Evolutionary conservation across 2,797 vertebrate species (phyloP).

Genomic region (Chrysolophus pictus): DNA sequence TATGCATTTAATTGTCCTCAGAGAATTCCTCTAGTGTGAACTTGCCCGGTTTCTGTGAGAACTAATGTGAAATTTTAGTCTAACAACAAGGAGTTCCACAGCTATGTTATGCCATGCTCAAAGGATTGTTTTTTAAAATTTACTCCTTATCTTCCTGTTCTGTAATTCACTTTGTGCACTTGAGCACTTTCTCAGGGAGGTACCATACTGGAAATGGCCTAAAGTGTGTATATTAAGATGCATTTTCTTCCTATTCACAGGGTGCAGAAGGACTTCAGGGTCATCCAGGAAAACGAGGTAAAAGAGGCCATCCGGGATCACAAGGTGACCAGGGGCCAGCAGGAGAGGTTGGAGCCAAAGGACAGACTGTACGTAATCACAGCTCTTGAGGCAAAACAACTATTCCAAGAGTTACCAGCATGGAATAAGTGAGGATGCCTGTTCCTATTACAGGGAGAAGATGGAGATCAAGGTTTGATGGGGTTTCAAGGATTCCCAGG

Average conservation of each 20-base stretch:
- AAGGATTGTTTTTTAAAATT: not conserved
- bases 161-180: not conserved
- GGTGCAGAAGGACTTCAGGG: slow-evolving; percentile 90
- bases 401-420: not conserved
- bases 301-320: slow-evolving; percentile 85
- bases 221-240: rapidly evolving
- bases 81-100: not conserved
- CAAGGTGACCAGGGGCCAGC: slow-evolving; percentile 89
- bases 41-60: not conserved
- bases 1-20: not conserved
- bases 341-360: slow-evolving; percentile 89
- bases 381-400: not conserved
- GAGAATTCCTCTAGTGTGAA: not conserved
- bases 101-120: not conserved
- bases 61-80: not conserved
- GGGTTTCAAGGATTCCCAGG: slow-evolving; percentile 95
- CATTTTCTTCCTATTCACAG: slow-evolving; percentile 74
- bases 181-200: not conserved
- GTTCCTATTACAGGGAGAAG: slow-evolving; percentile 85
- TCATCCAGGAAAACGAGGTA: slow-evolving; percentile 85
- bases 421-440: slow-evolving; percentile 25
- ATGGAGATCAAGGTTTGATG: slow-evolving; percentile 87
- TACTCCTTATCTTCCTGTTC: not conserved
- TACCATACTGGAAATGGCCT: not conserved
- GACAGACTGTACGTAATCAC: slow-evolving; percentile 84